phyloP scores from a whole-genome alignment of 2,113 vertebrate genomes.

The Saccopteryx leptura region DNA sequence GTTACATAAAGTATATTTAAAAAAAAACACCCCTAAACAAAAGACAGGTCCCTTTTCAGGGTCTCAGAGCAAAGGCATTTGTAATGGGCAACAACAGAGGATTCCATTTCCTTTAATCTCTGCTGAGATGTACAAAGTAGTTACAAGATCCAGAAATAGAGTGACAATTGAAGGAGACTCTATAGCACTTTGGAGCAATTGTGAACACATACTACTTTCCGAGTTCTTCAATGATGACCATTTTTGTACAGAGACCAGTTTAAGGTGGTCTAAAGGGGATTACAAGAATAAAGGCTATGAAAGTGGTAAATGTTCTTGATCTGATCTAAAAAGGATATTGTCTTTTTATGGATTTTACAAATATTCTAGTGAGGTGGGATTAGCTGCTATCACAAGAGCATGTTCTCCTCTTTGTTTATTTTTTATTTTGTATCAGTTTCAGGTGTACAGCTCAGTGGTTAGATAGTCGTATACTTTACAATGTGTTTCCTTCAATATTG shows the following conservation, averaged over 20 bases:
- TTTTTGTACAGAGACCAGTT: background rate
- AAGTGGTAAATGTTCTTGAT: background rate
- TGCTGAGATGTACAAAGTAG: background rate
- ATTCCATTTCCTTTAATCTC: background rate
- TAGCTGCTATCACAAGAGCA: background rate
- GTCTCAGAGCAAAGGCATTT: background rate
- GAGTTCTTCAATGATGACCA: background rate
- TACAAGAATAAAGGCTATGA: background rate
- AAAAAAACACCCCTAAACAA: background rate
- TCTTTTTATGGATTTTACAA: background rate
- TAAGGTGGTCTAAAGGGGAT: background rate
- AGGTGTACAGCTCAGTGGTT: too few relatives aligned
- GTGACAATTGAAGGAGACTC: background rate
- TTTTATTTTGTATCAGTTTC: too few relatives aligned
- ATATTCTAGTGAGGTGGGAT: background rate
- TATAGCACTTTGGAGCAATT: background rate
- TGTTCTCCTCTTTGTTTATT: too few relatives aligned
- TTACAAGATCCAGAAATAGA: background rate
- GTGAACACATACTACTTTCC: background rate
- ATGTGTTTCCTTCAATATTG: too few relatives aligned
- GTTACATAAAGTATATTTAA: background rate
- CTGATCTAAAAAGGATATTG: background rate
- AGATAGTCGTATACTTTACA: too few relatives aligned
- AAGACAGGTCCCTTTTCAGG: background rate
- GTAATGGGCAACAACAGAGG: background rate